Evolutionary conservation across 2,888 invertebrate genomes (phyloP).

Genomic region (Drosophila longiperda): DNA sequence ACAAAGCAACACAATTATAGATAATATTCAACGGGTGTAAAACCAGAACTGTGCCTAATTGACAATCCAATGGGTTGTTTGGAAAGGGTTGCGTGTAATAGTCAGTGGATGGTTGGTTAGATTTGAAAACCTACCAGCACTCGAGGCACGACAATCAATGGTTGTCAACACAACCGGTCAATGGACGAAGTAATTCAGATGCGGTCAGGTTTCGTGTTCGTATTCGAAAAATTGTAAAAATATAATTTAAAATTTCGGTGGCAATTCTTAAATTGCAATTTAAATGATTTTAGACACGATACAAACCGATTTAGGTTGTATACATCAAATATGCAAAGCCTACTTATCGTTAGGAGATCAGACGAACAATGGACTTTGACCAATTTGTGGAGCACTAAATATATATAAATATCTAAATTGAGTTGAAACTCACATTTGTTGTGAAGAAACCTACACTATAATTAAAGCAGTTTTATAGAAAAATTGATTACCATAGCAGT

Average conservation of each 20-base stretch:
- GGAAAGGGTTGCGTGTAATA: neutral
- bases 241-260: constrained; percentile 26
- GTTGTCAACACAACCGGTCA: constrained; percentile 6
- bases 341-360: neutral
- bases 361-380: neutral
- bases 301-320: neutral
- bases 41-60: constrained; percentile 38
- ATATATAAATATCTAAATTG: neutral
- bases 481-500: no score
- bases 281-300: neutral
- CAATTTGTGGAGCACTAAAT: neutral
- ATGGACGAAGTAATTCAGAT: constrained; percentile 3
- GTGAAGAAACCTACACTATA: neutral
- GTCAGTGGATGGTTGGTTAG: neutral
- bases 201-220: constrained; percentile 7
- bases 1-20: neutral
- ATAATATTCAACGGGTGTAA: constrained; percentile 17
- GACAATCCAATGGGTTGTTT: neutral
- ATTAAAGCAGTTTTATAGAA: neutral
- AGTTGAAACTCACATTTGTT: neutral
- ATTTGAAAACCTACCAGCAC: constrained; percentile 42
- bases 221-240: neutral
- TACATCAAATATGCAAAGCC: neutral
- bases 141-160: constrained; percentile 50
- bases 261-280: constrained; percentile 20